Evolutionary conservation across 2,888 invertebrate species (phyloP).

Genomic region (Cistogaster globosa): DNA sequence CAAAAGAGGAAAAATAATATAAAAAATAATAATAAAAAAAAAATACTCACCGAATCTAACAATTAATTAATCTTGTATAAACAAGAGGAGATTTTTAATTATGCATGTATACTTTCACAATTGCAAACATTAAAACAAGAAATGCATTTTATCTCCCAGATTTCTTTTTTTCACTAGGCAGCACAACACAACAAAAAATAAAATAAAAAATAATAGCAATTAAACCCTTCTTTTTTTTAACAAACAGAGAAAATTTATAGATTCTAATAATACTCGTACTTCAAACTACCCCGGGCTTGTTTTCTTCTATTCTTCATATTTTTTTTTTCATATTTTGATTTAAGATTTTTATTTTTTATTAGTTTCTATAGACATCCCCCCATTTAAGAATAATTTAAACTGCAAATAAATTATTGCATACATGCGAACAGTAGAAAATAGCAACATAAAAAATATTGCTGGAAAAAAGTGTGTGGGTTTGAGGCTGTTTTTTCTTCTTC

Average conservation of each 20-base stretch:
- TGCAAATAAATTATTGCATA: constrained; percentile 64
- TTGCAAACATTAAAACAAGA: constrained; percentile 36
- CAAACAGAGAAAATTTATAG: constrained; percentile 66
- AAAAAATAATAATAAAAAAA: constrained; percentile 22
- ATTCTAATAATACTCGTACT: constrained; percentile 69
- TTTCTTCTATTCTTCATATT: constrained; percentile 33
- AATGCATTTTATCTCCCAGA: constrained; percentile 62
- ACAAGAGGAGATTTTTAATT: constrained; percentile 68
- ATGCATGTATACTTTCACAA: constrained; percentile 64
- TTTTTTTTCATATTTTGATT: constrained; percentile 49
- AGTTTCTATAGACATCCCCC: constrained; percentile 60
- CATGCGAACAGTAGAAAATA: constrained; percentile 39
- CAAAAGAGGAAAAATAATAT: constrained; percentile 7
- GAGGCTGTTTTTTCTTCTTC: constrained; percentile 31
- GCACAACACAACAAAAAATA: constrained; percentile 31
- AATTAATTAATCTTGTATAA: constrained; percentile 68
- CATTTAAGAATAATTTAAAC: constrained; percentile 52
- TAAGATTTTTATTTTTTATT: constrained; percentile 65
- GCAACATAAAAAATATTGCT: constrained; percentile 38
- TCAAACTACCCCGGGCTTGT: constrained; percentile 60
- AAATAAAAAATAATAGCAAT: constrained; percentile 44
- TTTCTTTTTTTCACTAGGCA: constrained; percentile 34
- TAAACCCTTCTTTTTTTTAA: constrained; percentile 65
- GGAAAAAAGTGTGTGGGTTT: constrained; percentile 59
- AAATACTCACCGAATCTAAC: constrained; percentile 55